Base-by-base conservation (phyloP, 2,888 invertebrate species). In the Orthonevra nobilis region DNA sequence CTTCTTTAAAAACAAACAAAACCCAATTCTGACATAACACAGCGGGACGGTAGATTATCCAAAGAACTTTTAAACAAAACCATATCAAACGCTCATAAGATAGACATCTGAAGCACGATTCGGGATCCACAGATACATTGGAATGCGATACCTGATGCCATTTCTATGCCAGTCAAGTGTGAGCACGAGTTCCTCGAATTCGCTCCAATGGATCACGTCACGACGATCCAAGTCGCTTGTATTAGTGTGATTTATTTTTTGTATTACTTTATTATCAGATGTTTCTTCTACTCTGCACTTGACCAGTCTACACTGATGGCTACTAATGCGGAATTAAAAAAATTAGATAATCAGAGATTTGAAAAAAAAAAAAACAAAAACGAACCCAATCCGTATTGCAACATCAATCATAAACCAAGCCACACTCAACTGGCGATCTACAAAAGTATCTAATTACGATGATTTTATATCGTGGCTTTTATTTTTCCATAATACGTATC, bases 321-420 rank as follows among this genome's bases (percentile, higher is more conserved):
- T 77, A 52, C 60, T 58, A 64, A 77, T 77, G 77, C 77, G 77
- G 77, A 77, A 77, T 72, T 72, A 17, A 66, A 66, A 64, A 64
- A 77, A 77, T 77, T 77, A 77, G 77, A 64, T 77, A 77, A 77
- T 60, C 64, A 58, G 26, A 64, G 56, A 70, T 23, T 34, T 17
- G 15, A 56, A n/a, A 23, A 38, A 74, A 61, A 20, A 58, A 50
- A 23, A 48, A 60, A 50, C 2, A 12, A 44, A 19, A 69, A 34
- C 54, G 46, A 58, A 64, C 19, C 58, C 12, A 64, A 70, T 50
- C 38, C 52, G 38, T 28, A 61, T 77, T 77, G 64, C 70, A 64
- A 77, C 77, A 77, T 72, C 64, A 66, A 77, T 77, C 77, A 77
- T 63, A 50, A 68, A 12, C 40, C 44, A 58, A 58, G 40, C 58